Evolutionary conservation across 2,113 vertebrate species (phyloP), one percentile per base, ranked within the genome.

Genomic region (Cryptomyrus ogoouensis): DNA sequence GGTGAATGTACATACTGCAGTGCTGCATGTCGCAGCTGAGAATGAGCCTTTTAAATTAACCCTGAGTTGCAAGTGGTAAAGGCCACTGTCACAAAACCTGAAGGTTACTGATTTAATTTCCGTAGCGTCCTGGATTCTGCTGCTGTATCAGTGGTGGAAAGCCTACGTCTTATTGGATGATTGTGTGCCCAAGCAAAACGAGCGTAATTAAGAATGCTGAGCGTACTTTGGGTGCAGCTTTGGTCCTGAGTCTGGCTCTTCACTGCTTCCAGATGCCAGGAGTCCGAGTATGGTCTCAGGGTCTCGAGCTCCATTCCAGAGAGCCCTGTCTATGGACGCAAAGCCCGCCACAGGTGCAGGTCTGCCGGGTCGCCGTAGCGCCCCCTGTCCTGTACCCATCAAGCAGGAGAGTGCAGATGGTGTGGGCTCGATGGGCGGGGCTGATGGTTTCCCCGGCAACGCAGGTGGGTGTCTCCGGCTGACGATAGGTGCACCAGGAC

Each of bases 301-400:
- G 93, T 96, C 91, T 19, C 94, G 95, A 27, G 91, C 35, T 13
- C 93, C 96, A 3, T 98, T 97, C 93, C 97, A 93, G 92, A 97
- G 98, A 93, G 95, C 98, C 24, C 90, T 97, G 92, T 99, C 98
- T 88, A 92, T 98, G 89, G 98, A 99, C 74, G 94, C 97, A 1
- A 95, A 97, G 91, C 94, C 96, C 21, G 88, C 93, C 12, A 70
- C 93, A 42, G 97, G 94, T 80, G 94, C 95, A 0, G 91, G 96
- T 47, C 95, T 96, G 90, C 93, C 97, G 7, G 92, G 94, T 19
- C 97, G 98, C 92, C 97, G 92, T 53, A 96, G 96, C 46, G 96
- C 92, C 88, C 95, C 96, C 0, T 98, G 97, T 92, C 95, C 98
- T 58, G 92, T 96, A 46, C 90, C 98, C 90, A 93, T 97, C 92